These are phyloP conservation scores for Spodoptera picta DNA, from an alignment of 2,888 invertebrate genomes.

Conservation along the genomic window DNA sequence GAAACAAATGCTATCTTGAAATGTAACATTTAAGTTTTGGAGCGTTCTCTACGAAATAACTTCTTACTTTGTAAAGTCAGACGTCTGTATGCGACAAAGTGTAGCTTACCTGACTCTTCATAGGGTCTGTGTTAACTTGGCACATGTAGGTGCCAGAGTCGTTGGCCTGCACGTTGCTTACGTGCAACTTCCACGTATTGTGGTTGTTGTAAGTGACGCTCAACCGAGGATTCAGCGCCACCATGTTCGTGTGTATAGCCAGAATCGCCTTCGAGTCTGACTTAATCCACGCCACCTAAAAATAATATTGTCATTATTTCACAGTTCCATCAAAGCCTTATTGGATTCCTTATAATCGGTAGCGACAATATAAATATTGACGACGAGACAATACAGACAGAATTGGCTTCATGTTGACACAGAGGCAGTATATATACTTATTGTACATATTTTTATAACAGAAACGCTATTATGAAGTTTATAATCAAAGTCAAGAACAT, in stretches of 20 bases:
- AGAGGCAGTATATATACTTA: slow-evolving; percentile 10
- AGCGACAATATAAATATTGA: slow-evolving; percentile 48
- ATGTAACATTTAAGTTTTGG: slow-evolving; percentile 39
- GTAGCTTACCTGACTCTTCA: slow-evolving; percentile 93
- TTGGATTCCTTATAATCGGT: slow-evolving; percentile 50
- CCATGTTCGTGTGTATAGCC: slow-evolving; percentile 96
- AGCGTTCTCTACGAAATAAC: slow-evolving; percentile 40
- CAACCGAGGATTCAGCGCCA: slow-evolving; percentile 95
- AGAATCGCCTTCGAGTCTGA: slow-evolving; percentile 96
- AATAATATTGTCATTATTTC: slow-evolving; percentile 52
- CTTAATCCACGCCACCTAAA: slow-evolving; percentile 97
- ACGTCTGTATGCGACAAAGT: slow-evolving; percentile 28
- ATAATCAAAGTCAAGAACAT: slow-evolving; percentile 50
- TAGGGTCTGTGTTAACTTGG: slow-evolving; percentile 97
- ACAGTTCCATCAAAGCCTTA: slow-evolving; percentile 41
- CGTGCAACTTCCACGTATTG: slow-evolving; percentile 97
- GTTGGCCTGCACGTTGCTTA: slow-evolving; percentile 96
- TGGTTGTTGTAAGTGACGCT: slow-evolving; percentile 97
- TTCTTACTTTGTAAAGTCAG: slow-evolving; percentile 44
- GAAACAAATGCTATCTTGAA: slow-evolving; percentile 46
- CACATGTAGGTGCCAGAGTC: slow-evolving; percentile 98
- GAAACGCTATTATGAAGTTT: slow-evolving; percentile 32
- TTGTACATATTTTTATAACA: slow-evolving; percentile 30
- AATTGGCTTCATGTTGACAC: slow-evolving; percentile 42
- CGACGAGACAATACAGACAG: slow-evolving; percentile 33